Evolutionary conservation across 2,113 vertebrate species (phyloP).

Genomic region (Poeciliopsis turrubarensis): DNA sequence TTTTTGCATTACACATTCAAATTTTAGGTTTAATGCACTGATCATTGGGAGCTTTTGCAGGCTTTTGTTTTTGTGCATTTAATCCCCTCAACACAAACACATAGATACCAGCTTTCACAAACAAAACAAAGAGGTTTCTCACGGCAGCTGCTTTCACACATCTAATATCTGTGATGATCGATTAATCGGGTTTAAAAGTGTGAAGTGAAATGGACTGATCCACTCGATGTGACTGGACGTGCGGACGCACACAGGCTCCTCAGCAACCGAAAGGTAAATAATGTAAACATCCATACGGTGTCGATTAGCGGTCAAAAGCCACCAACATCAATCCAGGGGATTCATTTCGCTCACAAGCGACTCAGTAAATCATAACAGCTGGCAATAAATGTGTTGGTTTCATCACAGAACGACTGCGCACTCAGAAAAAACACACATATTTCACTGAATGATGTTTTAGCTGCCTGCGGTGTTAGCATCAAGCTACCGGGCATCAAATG

Average conservation of each 20-base stretch:
- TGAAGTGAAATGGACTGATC: not conserved
- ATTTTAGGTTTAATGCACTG: not conserved
- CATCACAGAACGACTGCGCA: conserved; percentile 40
- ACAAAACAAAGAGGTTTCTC: conserved; percentile 63
- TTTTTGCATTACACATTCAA: not conserved
- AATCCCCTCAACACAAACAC: conserved; percentile 47
- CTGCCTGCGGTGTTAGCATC: conserved; percentile 69
- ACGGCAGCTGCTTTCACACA: not conserved
- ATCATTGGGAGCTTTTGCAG: not conserved
- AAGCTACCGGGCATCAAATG: conserved; percentile 62
- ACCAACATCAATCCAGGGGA: not conserved
- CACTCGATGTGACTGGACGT: conserved; percentile 22
- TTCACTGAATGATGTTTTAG: conserved; percentile 60
- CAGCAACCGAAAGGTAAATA: conserved; percentile 41
- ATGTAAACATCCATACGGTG: conserved; percentile 69
- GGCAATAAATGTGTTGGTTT: not conserved
- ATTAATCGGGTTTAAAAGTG: conserved; percentile 14
- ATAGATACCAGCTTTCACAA: conserved; percentile 36
- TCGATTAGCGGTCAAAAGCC: conserved; percentile 33
- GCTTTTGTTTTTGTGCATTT: conserved; percentile 7
- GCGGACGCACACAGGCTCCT: conserved; percentile 6
- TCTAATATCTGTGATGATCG: not conserved
- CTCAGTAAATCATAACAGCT: not conserved
- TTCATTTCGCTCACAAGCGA: not conserved
- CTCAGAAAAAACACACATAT: conserved; percentile 15